Conservation (phyloP, 2,888 invertebrate genomes). For the Lepidochrysops patricia region DNA sequence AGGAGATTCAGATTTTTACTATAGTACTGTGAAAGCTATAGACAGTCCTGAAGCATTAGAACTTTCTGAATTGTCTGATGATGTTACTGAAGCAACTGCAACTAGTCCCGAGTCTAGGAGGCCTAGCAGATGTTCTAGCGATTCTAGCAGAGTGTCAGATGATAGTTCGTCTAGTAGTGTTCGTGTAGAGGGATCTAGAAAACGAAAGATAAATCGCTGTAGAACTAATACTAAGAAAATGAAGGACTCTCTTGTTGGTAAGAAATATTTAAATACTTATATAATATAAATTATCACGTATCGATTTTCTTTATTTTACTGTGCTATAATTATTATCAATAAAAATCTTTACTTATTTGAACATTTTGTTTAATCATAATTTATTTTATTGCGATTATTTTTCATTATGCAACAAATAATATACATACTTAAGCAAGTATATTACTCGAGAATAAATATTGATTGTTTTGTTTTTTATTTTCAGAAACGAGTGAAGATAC, state of each 20-base stretch:
- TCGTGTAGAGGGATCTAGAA: conserved; percentile 45
- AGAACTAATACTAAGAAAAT: conserved; percentile 41
- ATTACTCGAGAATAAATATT: not conserved
- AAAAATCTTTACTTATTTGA: not conserved
- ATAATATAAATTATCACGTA: too few relatives aligned
- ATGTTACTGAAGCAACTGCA: conserved; percentile 38
- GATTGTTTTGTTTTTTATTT: conserved; percentile 27
- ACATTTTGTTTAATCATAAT: too few relatives aligned
- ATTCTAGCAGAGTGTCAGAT: conserved; percentile 61
- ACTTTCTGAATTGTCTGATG: conserved; percentile 39
- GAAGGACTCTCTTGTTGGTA: conserved; percentile 39
- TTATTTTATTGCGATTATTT: too few relatives aligned
- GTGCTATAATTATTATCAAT: not conserved
- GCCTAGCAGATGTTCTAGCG: conserved; percentile 62
- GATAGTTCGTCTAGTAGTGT: conserved; percentile 59
- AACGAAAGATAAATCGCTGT: conserved; percentile 45
- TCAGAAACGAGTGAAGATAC: conserved; percentile 40
- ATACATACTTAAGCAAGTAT: too few relatives aligned
- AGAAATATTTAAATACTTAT: not conserved
- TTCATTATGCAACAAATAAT: too few relatives aligned
- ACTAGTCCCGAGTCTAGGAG: conserved; percentile 51
- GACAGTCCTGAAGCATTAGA: conserved; percentile 56
- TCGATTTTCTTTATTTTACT: not conserved
- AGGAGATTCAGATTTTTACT: conserved; percentile 67
- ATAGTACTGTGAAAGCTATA: conserved; percentile 61